phyloP scores from a whole-genome alignment of 2,888 invertebrate species.

The Panopea generosa region DNA sequence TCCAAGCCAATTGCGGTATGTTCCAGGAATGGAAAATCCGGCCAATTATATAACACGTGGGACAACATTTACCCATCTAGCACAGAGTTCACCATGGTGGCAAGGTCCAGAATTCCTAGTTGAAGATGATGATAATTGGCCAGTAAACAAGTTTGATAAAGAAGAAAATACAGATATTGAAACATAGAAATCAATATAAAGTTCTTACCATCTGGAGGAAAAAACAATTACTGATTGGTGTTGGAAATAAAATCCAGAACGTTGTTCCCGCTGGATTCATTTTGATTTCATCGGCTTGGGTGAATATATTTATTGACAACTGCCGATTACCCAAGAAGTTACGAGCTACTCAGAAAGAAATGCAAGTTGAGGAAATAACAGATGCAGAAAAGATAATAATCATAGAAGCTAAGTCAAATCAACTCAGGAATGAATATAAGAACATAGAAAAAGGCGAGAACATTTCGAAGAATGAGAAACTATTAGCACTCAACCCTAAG shows the following conservation, averaged over 20 bases:
- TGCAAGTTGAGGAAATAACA: slow-evolving; percentile 21
- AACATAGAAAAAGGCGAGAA: background rate
- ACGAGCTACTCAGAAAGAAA: slow-evolving; percentile 1
- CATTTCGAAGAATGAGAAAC: slow-evolving; percentile 24
- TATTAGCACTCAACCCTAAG: slow-evolving; percentile 33
- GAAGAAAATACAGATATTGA: slow-evolving; percentile 2
- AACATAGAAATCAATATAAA: background rate
- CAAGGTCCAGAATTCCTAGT: slow-evolving; percentile 39
- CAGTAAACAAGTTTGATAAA: slow-evolving; percentile 7
- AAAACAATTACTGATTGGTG: background rate
- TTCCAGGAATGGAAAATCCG: slow-evolving; percentile 27
- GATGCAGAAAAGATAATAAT: slow-evolving; percentile 23
- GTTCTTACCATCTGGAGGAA: background rate
- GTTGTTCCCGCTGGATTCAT: slow-evolving; percentile 32
- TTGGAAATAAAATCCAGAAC: slow-evolving; percentile 21
- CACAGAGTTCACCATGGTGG: slow-evolving; percentile 28
- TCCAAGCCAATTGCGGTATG: slow-evolving; percentile 43
- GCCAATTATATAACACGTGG: slow-evolving; percentile 18
- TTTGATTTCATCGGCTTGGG: slow-evolving; percentile 27
- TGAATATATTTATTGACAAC: slow-evolving; percentile 34
- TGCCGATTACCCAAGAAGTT: background rate
- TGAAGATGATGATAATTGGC: slow-evolving; percentile 18
- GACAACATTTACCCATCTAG: background rate
- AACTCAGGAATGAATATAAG: slow-evolving; percentile 23
- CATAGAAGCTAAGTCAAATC: slow-evolving; percentile 5